Conservation (phyloP, 53 echinoderm and acorn worm genomes). For the Henricia sp. region DNA sequence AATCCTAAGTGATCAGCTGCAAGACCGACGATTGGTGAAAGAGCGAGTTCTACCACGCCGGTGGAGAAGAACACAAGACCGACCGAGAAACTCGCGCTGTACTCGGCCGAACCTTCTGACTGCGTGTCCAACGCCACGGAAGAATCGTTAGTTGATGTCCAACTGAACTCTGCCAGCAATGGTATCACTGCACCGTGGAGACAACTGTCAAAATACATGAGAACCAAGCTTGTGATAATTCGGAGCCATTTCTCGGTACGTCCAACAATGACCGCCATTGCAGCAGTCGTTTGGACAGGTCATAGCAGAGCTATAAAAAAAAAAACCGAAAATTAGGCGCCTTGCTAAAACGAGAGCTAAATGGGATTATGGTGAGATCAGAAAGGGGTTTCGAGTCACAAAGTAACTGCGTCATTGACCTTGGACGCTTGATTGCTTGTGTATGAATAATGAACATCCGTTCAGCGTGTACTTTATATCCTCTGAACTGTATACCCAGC, state of each 20-base stretch:
- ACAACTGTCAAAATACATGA: background rate
- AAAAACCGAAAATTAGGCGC: no score
- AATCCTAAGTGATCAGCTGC: slow-evolving; percentile 11
- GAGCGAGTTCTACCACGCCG: background rate
- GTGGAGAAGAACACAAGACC: background rate
- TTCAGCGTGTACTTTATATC: no score
- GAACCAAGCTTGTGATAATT: background rate
- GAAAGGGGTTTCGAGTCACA: no score
- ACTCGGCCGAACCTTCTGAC: background rate
- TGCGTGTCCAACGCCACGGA: background rate
- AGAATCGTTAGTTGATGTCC: background rate
- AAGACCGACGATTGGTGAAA: slow-evolving; percentile 11
- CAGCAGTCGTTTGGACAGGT: no score
- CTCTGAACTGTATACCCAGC: no score
- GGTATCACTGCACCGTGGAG: slow-evolving; percentile 11
- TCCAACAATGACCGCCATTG: no score
- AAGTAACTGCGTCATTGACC: no score
- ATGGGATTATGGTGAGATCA: no score
- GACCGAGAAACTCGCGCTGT: background rate
- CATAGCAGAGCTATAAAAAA: no score
- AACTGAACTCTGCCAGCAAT: background rate
- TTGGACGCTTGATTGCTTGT: no score
- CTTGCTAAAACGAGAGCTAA: no score
- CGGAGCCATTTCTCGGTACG: slow-evolving; percentile 15
- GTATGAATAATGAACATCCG: no score